Evolutionary conservation across 2,888 invertebrate genomes (phyloP).

Genomic region (Strigamia transsilvanica): DNA sequence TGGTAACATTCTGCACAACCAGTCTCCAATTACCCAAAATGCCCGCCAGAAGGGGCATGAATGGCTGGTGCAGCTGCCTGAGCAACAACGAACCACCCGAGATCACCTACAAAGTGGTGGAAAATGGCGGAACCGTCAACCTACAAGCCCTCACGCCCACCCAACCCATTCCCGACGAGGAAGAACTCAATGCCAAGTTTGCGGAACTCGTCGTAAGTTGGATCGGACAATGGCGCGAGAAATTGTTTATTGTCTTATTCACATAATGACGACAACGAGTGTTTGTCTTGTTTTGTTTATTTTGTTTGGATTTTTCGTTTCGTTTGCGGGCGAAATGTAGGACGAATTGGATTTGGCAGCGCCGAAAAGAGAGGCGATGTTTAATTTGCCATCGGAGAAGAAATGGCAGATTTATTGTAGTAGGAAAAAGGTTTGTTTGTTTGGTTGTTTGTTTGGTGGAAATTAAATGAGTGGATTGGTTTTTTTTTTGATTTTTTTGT

Average conservation of each 20-base stretch:
- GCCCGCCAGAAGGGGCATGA: conserved; percentile 57
- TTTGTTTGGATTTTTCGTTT: conserved; percentile 58
- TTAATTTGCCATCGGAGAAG: conserved; percentile 90
- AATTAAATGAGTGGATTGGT: too few species aligned
- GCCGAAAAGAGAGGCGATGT: conserved; percentile 92
- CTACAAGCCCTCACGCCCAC: conserved; percentile 90
- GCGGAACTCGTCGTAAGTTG: conserved; percentile 86
- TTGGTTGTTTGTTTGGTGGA: too few species aligned
- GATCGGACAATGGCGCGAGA: neutral
- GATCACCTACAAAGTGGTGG: conserved; percentile 93
- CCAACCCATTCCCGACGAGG: conserved; percentile 89
- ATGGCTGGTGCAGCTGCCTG: conserved; percentile 63
- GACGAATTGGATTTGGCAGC: conserved; percentile 94
- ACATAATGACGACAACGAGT: too few species aligned
- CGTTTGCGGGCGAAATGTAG: conserved; percentile 62
- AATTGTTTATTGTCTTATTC: neutral
- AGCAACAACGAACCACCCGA: conserved; percentile 86
- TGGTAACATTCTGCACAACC: conserved; percentile 55
- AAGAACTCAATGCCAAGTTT: conserved; percentile 92
- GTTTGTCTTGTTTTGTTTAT: too few species aligned
- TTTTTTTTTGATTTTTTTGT: conserved; percentile 49
- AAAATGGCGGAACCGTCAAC: conserved; percentile 84
- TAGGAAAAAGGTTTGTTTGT: conserved; percentile 71
- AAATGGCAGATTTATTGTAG: conserved; percentile 99
- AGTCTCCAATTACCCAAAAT: conserved; percentile 56